phyloP scores from a whole-genome alignment of 2,113 vertebrate species.

The Salvator merianae region DNA sequence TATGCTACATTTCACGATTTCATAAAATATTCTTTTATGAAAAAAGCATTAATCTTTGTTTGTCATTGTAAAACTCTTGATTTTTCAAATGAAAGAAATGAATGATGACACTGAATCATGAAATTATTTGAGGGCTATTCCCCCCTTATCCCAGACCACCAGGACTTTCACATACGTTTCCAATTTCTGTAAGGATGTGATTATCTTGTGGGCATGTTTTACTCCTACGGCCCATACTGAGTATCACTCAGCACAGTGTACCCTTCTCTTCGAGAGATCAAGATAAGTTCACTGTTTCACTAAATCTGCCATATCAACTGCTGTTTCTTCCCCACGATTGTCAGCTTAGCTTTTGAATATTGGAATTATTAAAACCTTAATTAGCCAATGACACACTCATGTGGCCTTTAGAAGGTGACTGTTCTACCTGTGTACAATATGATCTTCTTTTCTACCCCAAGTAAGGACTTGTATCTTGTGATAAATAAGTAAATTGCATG shows the following conservation, averaged over 20 bases:
- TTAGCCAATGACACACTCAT: not conserved
- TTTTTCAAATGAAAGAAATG: conserved; percentile 78
- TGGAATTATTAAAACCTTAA: not conserved
- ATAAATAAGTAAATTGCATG: not conserved
- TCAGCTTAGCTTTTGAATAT: conserved; percentile 30
- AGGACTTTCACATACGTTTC: conserved; percentile 79
- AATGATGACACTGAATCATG: conserved; percentile 77
- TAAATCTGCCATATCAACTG: conserved; percentile 25
- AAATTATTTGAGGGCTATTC: conserved; percentile 73
- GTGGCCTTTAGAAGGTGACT: not conserved
- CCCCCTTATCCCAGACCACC: conserved; percentile 82
- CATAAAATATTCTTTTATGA: conserved; percentile 80
- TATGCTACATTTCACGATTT: conserved; percentile 81
- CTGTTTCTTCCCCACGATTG: conserved; percentile 42
- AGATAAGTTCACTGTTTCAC: conserved; percentile 59
- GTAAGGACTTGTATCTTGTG: not conserved
- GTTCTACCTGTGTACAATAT: not conserved
- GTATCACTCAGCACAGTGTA: conserved; percentile 68
- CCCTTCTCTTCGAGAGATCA: conserved; percentile 60
- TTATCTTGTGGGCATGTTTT: conserved; percentile 83
- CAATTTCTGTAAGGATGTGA: conserved; percentile 78
- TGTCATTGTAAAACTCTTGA: conserved; percentile 66
- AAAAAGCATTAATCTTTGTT: conserved; percentile 77
- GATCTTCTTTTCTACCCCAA: not conserved
- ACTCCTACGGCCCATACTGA: conserved; percentile 78